Evolutionary conservation across 2,113 vertebrate genomes (phyloP).

Genomic region (Prochilodus magdalenae): DNA sequence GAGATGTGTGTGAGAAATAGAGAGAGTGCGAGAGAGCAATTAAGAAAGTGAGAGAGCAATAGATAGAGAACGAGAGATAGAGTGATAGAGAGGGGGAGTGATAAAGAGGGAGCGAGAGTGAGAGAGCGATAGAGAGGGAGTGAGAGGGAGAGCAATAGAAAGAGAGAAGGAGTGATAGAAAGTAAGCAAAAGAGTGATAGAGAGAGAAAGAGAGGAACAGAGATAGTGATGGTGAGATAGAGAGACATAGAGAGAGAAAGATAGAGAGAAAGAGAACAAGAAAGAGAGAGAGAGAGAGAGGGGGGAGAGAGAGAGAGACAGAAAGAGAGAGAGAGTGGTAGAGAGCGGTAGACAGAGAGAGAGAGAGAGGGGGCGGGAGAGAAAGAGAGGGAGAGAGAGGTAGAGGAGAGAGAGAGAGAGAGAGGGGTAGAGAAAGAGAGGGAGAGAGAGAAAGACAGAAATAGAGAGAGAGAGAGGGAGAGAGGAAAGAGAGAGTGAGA

Average conservation of each 20-base stretch:
- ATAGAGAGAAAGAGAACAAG: neutral
- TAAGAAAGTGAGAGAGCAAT: neutral
- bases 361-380: neutral
- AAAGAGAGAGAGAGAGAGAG: neutral
- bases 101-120: neutral
- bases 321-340: neutral
- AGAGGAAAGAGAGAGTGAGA: neutral
- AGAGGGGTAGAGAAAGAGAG: neutral
- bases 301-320: too few relatives aligned
- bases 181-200: neutral
- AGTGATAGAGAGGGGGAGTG: too few relatives aligned
- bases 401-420: neutral
- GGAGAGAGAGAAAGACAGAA: slow-evolving; percentile 1
- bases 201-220: slow-evolving; percentile 17
- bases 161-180: neutral
- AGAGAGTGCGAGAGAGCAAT: neutral
- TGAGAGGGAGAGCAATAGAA: neutral
- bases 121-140: neutral
- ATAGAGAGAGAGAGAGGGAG: slow-evolving; percentile 25
- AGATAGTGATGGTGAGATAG: neutral
- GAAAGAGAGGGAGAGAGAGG: neutral
- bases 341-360: neutral
- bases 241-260: neutral
- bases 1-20: slow-evolving; percentile 11
- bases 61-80: neutral